phyloP scores from a whole-genome alignment of 2,797 vertebrate genomes.

The Threskiornis aethiopicus region DNA sequence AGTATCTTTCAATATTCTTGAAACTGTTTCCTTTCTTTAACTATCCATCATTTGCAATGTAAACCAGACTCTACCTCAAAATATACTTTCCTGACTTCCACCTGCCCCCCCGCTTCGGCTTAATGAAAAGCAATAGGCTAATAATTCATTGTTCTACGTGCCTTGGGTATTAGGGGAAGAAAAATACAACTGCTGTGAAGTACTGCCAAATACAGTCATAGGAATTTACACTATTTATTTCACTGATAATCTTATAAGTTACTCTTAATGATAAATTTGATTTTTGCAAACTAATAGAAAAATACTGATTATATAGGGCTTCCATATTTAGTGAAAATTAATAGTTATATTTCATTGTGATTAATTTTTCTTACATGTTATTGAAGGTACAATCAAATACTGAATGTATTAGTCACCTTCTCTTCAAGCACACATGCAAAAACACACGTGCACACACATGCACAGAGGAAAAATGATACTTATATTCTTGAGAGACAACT shows the following conservation, averaged over 20 bases:
- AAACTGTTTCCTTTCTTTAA: not conserved
- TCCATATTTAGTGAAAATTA: slow-evolving; percentile 38
- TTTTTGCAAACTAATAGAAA: slow-evolving; percentile 37
- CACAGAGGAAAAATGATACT: not conserved
- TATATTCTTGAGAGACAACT: not conserved
- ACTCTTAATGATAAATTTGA: slow-evolving; percentile 29
- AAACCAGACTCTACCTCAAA: not conserved
- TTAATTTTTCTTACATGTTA: slow-evolving; percentile 42
- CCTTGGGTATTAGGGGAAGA: not conserved
- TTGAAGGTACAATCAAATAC: slow-evolving; percentile 35
- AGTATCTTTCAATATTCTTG: not conserved
- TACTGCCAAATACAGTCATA: not conserved
- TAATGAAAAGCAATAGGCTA: not conserved
- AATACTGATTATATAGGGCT: slow-evolving; percentile 28
- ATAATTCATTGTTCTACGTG: not conserved
- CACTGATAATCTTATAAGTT: not conserved
- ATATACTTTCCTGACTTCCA: not conserved
- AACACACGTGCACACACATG: not conserved
- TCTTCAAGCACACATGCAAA: not conserved
- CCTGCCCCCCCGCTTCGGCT: not conserved
- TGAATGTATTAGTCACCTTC: not conserved
- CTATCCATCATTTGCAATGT: not conserved
- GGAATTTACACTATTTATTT: not conserved
- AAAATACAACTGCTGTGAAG: not conserved
- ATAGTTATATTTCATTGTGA: slow-evolving; percentile 30